A percentile compares a stretch with the other conserved stretches of the same genome.
phyloP scores from a whole-genome alignment of 2,113 vertebrate genomes.

The Spheniscus mendiculus region DNA sequence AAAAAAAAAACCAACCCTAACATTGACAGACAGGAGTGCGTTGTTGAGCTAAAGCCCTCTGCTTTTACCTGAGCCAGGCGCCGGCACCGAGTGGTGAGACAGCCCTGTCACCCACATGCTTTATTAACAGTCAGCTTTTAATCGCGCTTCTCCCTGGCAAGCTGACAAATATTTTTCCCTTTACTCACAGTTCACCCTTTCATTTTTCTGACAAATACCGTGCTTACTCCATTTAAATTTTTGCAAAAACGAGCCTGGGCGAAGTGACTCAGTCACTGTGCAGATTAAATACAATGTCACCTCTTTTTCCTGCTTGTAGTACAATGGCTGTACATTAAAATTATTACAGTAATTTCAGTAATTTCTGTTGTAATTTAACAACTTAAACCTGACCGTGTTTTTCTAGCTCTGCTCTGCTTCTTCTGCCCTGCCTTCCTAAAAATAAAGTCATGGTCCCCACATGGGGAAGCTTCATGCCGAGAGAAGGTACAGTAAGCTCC shows the following conservation, averaged over 20 bases:
- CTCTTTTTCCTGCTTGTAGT: neutral
- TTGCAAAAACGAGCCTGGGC: neutral
- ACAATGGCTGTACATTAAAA: neutral
- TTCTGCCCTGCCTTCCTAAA: neutral
- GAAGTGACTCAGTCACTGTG: neutral
- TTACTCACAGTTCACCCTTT: neutral
- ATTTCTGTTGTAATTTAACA: neutral
- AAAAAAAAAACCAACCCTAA: neutral
- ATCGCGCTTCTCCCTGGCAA: neutral
- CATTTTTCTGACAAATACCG: neutral
- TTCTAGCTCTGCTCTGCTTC: neutral
- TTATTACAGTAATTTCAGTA: neutral
- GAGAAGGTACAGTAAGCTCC: neutral
- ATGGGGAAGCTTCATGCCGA: neutral
- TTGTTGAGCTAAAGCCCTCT: constrained; percentile 7
- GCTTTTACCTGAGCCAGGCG: constrained; percentile 28
- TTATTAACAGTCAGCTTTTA: neutral
- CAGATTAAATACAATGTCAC: neutral
- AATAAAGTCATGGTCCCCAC: neutral
- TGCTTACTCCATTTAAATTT: neutral
- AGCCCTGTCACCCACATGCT: neutral
- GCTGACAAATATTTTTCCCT: neutral
- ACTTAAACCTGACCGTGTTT: neutral
- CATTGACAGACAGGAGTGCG: constrained; percentile 40
- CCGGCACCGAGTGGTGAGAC: neutral